These are phyloP conservation scores for Bombylius major DNA, from an alignment of 2,888 invertebrate species.

Conservation along the genomic window DNA sequence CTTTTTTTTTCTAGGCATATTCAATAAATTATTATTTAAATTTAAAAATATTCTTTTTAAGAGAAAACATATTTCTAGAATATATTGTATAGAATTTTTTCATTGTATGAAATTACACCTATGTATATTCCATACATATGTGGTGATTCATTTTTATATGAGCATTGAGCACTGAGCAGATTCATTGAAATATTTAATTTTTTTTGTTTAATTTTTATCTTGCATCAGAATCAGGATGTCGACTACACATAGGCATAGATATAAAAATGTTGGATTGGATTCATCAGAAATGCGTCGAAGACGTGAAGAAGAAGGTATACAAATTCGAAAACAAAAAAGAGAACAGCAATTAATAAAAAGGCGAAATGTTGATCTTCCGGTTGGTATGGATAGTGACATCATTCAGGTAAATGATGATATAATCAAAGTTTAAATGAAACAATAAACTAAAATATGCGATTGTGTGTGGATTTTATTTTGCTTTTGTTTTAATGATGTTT, in stretches of 20 bases:
- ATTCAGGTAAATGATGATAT: conserved; percentile 29
- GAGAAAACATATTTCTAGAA: not conserved
- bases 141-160: too few species aligned
- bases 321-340: conserved; percentile 86
- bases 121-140: too few species aligned
- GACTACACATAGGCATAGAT: conserved; percentile 75
- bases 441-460: not conserved
- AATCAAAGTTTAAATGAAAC: too few species aligned
- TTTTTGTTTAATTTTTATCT: too few species aligned
- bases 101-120: too few species aligned
- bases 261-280: conserved; percentile 87
- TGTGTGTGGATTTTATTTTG: too few species aligned
- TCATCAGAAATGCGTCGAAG: conserved; percentile 83
- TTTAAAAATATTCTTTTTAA: not conserved
- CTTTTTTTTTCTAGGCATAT: not conserved
- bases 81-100: too few species aligned
- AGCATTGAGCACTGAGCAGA: too few species aligned
- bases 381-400: conserved; percentile 31
- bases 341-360: conserved; percentile 90
- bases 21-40: not conserved
- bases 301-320: conserved; percentile 92
- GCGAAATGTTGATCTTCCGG: conserved; percentile 58
- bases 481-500: too few species aligned
- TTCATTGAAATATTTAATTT: too few species aligned
- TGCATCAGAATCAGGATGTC: conserved; percentile 45